These are phyloP conservation scores for Corvus cornix DNA, from an alignment of 2,113 vertebrate species.

Conservation along the genomic window DNA sequence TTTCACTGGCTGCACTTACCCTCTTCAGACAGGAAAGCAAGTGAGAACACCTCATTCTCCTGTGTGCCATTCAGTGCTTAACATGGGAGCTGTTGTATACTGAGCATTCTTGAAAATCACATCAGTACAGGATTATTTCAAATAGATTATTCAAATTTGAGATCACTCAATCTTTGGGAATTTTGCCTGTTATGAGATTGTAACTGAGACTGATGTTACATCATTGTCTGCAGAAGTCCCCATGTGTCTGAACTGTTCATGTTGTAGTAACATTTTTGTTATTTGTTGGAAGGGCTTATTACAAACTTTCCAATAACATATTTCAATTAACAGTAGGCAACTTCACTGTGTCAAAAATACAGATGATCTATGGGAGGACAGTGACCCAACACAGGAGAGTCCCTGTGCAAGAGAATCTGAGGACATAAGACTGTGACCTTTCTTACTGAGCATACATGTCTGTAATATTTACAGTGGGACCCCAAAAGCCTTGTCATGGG, in stretches of 20 bases:
- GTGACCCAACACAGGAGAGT: background rate
- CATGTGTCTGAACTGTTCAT: background rate
- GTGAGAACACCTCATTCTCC: background rate
- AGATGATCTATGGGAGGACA: background rate
- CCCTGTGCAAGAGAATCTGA: background rate
- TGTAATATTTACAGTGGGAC: constrained; percentile 74
- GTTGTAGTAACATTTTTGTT: background rate
- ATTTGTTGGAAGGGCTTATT: background rate
- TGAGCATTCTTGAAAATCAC: background rate
- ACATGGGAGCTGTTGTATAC: background rate
- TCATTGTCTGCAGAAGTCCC: background rate
- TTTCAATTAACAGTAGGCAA: background rate
- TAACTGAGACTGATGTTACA: background rate
- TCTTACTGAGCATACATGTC: background rate
- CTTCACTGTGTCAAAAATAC: background rate
- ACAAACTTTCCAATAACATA: background rate
- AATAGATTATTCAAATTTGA: background rate
- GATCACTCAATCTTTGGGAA: background rate
- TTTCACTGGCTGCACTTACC: background rate
- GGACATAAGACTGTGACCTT: background rate
- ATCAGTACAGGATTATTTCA: background rate
- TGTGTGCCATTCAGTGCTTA: background rate
- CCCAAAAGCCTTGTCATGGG: constrained; percentile 88
- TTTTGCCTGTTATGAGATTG: background rate
- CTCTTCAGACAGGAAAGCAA: background rate